Evolutionary conservation across 2,113 vertebrate species (phyloP).

Genomic region (Myotis yumanensis): DNA sequence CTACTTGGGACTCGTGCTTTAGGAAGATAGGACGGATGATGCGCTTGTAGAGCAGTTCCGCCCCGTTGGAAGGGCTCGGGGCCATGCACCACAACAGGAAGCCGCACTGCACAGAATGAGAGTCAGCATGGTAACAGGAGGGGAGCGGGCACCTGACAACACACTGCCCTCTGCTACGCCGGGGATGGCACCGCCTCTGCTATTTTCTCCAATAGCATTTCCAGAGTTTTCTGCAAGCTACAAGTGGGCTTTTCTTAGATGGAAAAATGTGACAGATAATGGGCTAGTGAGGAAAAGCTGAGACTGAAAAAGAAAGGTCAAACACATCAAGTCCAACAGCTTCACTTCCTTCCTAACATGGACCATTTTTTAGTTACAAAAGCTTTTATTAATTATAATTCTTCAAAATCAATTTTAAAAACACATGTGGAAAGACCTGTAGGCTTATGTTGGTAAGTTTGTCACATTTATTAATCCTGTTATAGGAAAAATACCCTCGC

Average conservation of each 20-base stretch:
- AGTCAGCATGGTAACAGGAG: background rate
- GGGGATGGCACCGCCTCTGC: background rate
- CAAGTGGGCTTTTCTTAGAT: background rate
- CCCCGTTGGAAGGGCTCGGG: conserved; percentile 92
- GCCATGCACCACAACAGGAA: conserved; percentile 99
- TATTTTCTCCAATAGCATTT: background rate
- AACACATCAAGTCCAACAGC: background rate
- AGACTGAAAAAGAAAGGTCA: background rate
- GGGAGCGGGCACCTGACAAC: background rate
- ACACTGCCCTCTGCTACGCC: background rate
- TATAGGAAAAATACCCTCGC: background rate
- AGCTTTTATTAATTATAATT: background rate
- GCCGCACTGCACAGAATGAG: conserved; percentile 85
- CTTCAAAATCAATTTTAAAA: background rate
- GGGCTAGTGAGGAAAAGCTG: background rate
- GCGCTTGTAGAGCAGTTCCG: conserved; percentile 89
- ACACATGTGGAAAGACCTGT: background rate
- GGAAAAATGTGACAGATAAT: background rate
- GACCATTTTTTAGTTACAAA: background rate
- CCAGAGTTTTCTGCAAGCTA: background rate
- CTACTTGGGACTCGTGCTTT: conserved; percentile 91
- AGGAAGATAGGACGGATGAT: conserved; percentile 95
- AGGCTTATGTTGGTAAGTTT: background rate
- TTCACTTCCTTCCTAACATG: background rate
- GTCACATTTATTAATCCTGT: background rate